These are phyloP conservation scores for Spilosoma lubricipeda DNA, from an alignment of 2,888 invertebrate genomes.

Conservation along the genomic window DNA sequence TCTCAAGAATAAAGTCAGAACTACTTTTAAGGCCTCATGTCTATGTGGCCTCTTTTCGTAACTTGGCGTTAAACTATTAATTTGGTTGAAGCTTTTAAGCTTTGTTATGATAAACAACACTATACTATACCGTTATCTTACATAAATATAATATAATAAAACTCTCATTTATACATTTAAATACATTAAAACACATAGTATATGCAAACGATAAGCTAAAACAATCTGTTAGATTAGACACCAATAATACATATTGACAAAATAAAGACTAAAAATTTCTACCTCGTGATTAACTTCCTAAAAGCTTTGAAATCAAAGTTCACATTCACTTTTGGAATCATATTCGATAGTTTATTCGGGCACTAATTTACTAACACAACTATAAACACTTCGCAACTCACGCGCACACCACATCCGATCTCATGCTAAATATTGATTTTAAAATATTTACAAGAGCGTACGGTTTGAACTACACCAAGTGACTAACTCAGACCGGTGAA, in stretches of 20 bases:
- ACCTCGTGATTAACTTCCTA: conserved; percentile 9
- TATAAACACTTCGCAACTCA: conserved; percentile 1
- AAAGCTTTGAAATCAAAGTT: conserved; percentile 12
- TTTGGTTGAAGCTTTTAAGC: neutral
- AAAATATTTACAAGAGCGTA: conserved; percentile 73
- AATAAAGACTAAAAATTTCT: neutral
- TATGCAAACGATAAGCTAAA: neutral
- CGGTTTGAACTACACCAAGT: conserved; percentile 60
- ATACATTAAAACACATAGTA: neutral
- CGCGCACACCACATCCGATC: conserved; percentile 17
- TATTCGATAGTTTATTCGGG: neutral
- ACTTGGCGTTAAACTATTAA: neutral
- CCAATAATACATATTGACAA: neutral
- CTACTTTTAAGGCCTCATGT: neutral
- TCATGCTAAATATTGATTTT: conserved; percentile 71
- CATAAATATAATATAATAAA: neutral
- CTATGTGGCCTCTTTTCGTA: neutral
- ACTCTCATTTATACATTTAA: neutral
- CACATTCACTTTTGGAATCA: conserved; percentile 14
- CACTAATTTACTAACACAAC: conserved; percentile 6
- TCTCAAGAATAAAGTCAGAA: neutral
- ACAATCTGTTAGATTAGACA: neutral
- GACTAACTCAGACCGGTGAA: conserved; percentile 67
- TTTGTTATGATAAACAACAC: neutral
- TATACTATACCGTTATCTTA: neutral